Evolutionary conservation across 1,140 invertebrate genomes (phyloP).

Genomic region (Procambarus clarkii): DNA sequence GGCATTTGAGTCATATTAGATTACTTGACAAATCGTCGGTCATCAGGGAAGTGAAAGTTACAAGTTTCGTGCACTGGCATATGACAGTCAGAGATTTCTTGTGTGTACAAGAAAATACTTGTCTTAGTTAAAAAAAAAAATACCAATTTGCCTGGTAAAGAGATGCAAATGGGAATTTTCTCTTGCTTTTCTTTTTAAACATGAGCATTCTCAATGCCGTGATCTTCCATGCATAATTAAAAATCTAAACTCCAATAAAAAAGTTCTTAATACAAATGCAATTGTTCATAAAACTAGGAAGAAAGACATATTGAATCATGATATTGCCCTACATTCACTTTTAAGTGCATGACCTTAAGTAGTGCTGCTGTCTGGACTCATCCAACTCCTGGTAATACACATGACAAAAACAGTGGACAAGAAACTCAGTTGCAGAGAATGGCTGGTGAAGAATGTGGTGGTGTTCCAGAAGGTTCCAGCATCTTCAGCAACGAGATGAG

Average conservation of each 20-base stretch:
- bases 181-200: background rate
- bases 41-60: background rate
- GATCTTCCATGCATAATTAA: background rate
- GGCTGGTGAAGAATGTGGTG: slow-evolving; percentile 16
- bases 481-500: slow-evolving; percentile 20
- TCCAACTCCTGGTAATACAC: background rate
- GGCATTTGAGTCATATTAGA: background rate
- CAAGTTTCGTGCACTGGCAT: background rate
- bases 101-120: background rate
- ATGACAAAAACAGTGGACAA: background rate
- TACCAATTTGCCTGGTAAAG: background rate
- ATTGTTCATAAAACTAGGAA: background rate
- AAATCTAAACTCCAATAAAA: background rate
- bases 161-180: background rate
- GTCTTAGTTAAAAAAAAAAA: background rate
- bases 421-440: slow-evolving; percentile 18
- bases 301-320: background rate
- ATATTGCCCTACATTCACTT: background rate
- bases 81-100: background rate
- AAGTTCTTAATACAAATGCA: background rate
- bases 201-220: background rate
- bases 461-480: slow-evolving; percentile 41
- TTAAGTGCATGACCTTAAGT: background rate
- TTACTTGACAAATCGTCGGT: background rate
- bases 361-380: slow-evolving; percentile 9